These are phyloP conservation scores for Pelosia muscerda DNA, from an alignment of 2,888 invertebrate genomes.

Conservation along the genomic window DNA sequence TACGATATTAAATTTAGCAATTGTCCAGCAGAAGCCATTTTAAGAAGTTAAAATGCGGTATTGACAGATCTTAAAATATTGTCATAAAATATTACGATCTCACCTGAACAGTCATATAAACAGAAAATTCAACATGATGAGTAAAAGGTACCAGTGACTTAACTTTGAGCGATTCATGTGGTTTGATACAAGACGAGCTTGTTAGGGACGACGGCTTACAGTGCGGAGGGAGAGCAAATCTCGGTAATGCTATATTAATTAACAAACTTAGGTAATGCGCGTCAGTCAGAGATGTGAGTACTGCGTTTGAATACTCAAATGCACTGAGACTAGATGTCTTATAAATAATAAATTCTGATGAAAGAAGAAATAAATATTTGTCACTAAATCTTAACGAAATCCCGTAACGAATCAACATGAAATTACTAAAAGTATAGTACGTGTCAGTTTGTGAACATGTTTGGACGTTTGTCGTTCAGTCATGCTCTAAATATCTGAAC, in stretches of 20 bases:
- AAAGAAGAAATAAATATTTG: too few species aligned
- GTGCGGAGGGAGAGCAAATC: neutral
- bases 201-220: neutral
- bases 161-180: constrained; percentile 8
- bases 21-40: too few species aligned
- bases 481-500: too few species aligned
- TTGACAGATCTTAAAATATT: neutral
- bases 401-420: too few species aligned
- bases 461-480: too few species aligned
- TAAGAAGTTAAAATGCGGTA: neutral
- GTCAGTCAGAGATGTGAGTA: neutral
- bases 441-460: too few species aligned
- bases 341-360: too few species aligned
- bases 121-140: neutral
- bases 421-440: too few species aligned
- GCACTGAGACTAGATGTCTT: too few species aligned
- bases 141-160: neutral
- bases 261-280: neutral
- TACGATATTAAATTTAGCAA: too few species aligned
- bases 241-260: constrained; percentile 11
- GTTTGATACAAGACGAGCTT: neutral
- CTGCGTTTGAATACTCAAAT: neutral
- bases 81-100: neutral
- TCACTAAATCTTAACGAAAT: too few species aligned
- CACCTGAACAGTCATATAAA: neutral